These are phyloP conservation scores for Python bivittatus DNA, from an alignment of 2,113 vertebrate genomes.

Conservation along the genomic window DNA sequence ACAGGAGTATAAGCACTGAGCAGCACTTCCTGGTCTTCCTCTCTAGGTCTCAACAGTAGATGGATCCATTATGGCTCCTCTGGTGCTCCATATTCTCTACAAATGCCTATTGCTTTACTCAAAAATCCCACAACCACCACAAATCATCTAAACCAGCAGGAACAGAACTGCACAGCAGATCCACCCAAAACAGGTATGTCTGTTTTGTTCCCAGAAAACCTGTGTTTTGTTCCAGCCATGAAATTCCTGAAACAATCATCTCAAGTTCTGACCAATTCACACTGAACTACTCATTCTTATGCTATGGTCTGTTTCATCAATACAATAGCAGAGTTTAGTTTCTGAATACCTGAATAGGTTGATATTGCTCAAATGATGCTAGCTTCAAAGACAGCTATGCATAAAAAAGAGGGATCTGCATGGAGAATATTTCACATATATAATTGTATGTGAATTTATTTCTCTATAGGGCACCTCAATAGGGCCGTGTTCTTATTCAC, in stretches of 20 bases:
- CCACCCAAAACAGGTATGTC: neutral
- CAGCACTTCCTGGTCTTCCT: no score
- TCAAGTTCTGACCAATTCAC: neutral
- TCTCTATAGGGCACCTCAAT: neutral
- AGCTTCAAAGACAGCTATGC: neutral
- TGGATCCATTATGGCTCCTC: neutral
- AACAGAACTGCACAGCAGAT: neutral
- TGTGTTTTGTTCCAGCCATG: neutral
- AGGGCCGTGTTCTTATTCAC: neutral
- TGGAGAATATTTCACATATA: neutral
- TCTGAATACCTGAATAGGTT: neutral
- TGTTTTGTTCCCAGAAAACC: neutral
- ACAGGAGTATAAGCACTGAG: no score
- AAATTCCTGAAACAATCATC: neutral
- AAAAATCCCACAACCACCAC: neutral
- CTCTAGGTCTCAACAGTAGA: no score
- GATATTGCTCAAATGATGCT: neutral
- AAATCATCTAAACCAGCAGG: neutral
- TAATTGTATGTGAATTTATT: neutral
- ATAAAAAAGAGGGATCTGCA: neutral
- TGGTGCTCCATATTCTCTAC: neutral
- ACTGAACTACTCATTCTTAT: neutral
- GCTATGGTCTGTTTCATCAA: neutral
- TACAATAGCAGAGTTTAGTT: neutral
- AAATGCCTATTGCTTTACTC: neutral